Percentiles rank a stretch among this genome's conserved stretches.
These are phyloP conservation scores for Atta texana DNA, from an alignment of 1,140 invertebrate genomes.

Conservation along the genomic window DNA sequence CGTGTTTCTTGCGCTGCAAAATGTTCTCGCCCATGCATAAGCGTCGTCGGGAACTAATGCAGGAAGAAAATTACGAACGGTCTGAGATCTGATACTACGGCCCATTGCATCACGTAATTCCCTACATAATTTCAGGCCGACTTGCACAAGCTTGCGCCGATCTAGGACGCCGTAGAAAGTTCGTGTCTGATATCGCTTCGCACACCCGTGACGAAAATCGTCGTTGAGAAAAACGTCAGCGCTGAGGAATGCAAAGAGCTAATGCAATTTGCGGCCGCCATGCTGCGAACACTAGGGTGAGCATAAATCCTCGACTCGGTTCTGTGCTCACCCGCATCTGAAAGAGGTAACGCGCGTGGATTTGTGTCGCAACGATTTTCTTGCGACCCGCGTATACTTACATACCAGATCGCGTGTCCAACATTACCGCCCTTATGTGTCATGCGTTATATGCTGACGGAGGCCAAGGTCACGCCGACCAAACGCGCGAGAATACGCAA, in stretches of 20 bases:
- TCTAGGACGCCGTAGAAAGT: conserved; percentile 36
- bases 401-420: conserved; percentile 71
- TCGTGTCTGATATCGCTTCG: conserved; percentile 59
- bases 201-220: conserved; percentile 48
- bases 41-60: background rate
- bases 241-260: conserved; percentile 56
- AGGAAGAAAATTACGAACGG: conserved; percentile 30
- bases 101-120: conserved; percentile 17
- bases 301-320: conserved; percentile 46
- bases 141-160: background rate
- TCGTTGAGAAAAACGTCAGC: conserved; percentile 26
- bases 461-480: conserved; percentile 69
- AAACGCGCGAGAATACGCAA: conserved; percentile 22
- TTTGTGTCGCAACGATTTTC: conserved; percentile 73
- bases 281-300: background rate
- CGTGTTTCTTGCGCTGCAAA: conserved; percentile 18
- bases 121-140: conserved; percentile 34
- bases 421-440: conserved; percentile 67
- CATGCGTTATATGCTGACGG: conserved; percentile 66
- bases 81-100: conserved; percentile 42
- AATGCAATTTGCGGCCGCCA: conserved; percentile 62
- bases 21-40: background rate
- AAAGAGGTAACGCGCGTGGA: conserved; percentile 52
- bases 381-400: conserved; percentile 53
- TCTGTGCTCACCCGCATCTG: background rate